Base-by-base conservation (phyloP, 35 echinoderm and acorn worm genomes). In the Ophiothrix spiculata region DNA sequence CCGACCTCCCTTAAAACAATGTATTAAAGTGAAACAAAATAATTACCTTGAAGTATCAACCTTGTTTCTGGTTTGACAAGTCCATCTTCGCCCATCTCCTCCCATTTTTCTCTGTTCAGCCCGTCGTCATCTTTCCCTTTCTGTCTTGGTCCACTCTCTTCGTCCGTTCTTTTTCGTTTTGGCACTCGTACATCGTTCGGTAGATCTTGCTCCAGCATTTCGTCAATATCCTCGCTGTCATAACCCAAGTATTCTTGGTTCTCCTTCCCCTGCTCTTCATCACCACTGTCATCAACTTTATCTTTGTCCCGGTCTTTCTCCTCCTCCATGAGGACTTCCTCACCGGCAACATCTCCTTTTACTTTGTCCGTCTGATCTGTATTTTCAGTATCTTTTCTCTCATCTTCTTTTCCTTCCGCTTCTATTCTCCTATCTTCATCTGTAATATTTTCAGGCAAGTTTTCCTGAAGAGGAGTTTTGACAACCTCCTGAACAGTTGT, bases 141-240 rank as follows among this genome's bases (percentile, higher is more conserved):
- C 75, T 64, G 75, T 23, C 41, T 56, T 23, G 6, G 16, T 25
- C 64, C 36, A 29, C 29, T 38, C 42, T 85, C 76, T 35, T 82
- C 25, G 56, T 69, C 69, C 56, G 39, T 83, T 82, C 80, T 78
- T 77, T 31, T 85, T 69, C 83, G 82, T 81, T n/a, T 87, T 84
- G 69, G 60, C 33, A 86, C 33, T 40, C 79, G 88, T 1, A 88
- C 78, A 31, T 91, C 45, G 77, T 81, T 39, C 2, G 90, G 84
- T 23, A 93, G 41, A 25, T 64, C 89, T 60, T 88, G 81, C 6
- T 95, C 93, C 1, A 95, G 77, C 17, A 95, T 75, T 38, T 80
- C 86, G 40, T 95, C 89, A 35, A 95, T 79, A 35, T 95, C 88
- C 13, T 75, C 86, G 49, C 85, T 88, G n/a, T 80, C 91, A 3